Evolutionary conservation across 2,797 vertebrate species (phyloP), one percentile per base, ranked within the genome.

Genomic region (Myotis myotis): DNA sequence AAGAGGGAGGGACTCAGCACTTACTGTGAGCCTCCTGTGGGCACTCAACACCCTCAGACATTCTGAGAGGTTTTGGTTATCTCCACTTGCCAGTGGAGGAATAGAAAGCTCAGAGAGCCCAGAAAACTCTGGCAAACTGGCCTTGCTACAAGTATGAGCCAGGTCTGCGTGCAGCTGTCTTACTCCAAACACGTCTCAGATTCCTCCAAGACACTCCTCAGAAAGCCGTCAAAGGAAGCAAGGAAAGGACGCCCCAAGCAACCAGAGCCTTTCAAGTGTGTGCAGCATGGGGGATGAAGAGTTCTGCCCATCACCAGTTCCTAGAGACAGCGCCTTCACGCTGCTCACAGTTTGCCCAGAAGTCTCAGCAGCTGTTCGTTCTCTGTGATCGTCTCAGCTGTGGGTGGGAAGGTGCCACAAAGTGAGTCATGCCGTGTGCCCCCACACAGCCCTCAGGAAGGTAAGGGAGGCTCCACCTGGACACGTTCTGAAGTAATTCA

Each of bases 341-440:
- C 78, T 9, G 30, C 84, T 86, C 71, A 16, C 53, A 17, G 41
- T 23, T 49, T 30, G 25, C 81, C 72, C 28, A 85, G 88, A 90
- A 92, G 57, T 89, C 55, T 12, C 38, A 55, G 83, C 0, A 25
- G 71, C 83, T 44, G 16, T 41, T 95, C 60, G 6, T 62, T 55
- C 41, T n/a, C 41, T 33, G 41, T 85, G 68, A 87, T 49, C 0
- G 5, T 62, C 87, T 66, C 87, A 81, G 74, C 44, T 74, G 33
- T 87, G 92, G 71, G 95, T 92, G 33, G 87, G 94, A 89, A 85
- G 87, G 68, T 93, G 71, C 84, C 57, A 5, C 5, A 30, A 85
- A 85, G 60, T 94, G 91, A 95, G n/a, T 95, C 84, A 60, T 89
- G 89, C 62, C 84, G 20, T 22, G 93, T 36, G 20, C 89, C 78